Evolutionary conservation across 2,888 invertebrate genomes (phyloP).

Genomic region (Thumatha senex): DNA sequence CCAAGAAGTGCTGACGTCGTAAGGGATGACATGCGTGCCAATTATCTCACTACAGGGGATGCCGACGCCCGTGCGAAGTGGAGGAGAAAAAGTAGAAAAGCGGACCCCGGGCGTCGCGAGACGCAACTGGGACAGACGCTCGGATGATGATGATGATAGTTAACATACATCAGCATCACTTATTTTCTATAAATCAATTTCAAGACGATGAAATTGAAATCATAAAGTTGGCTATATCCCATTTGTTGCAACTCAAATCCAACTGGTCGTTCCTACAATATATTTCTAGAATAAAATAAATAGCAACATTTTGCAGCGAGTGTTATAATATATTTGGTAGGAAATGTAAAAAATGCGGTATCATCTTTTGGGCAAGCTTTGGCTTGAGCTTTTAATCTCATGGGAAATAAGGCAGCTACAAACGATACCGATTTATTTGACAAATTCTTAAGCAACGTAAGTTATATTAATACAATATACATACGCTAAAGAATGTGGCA

Average conservation of each 20-base stretch:
- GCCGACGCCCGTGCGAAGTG: no score
- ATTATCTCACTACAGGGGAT: no score
- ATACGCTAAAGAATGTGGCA: not conserved
- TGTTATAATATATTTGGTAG: slow-evolving; percentile 9
- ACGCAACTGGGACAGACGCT: no score
- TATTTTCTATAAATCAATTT: not conserved
- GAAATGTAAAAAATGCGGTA: slow-evolving; percentile 15
- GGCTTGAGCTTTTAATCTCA: slow-evolving; percentile 21
- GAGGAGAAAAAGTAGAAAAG: no score
- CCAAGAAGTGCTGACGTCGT: no score
- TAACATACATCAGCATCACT: no score
- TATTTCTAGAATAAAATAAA: slow-evolving; percentile 10
- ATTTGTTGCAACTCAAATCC: not conserved
- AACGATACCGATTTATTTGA: slow-evolving; percentile 26
- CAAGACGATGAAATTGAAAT: not conserved
- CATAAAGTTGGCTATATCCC: not conserved
- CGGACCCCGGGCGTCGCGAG: no score
- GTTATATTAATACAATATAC: slow-evolving; percentile 19
- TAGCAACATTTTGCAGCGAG: slow-evolving; percentile 8
- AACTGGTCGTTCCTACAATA: not conserved
- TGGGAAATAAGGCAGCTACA: slow-evolving; percentile 31
- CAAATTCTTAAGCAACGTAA: slow-evolving; percentile 25
- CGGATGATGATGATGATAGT: no score
- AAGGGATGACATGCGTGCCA: no score
- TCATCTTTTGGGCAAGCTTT: slow-evolving; percentile 24